These are phyloP conservation scores for Microhierax caerulescens DNA, from an alignment of 2,797 vertebrate genomes.

Conservation along the genomic window DNA sequence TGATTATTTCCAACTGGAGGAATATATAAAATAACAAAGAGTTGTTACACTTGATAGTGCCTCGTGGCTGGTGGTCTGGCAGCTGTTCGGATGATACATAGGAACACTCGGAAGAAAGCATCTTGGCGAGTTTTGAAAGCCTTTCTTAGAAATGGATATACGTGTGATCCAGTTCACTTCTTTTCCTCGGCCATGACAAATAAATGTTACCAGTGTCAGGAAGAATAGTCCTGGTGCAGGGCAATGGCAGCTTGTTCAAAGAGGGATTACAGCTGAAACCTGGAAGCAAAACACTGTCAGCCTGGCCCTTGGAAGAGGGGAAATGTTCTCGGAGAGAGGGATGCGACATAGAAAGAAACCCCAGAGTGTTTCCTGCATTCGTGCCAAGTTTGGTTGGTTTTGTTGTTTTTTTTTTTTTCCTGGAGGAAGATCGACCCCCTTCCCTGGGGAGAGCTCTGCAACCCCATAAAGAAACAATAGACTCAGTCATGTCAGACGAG, in stretches of 20 bases:
- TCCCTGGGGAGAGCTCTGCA: neutral
- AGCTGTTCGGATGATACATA: neutral
- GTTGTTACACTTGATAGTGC: neutral
- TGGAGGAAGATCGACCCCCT: neutral
- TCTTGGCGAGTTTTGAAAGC: constrained; percentile 34
- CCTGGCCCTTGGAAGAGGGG: neutral
- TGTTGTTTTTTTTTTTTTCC: neutral
- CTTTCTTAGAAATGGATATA: constrained; percentile 38
- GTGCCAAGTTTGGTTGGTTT: neutral
- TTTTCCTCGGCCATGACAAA: constrained; percentile 31
- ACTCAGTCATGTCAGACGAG: neutral
- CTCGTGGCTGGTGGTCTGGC: constrained; percentile 65
- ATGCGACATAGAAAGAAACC: constrained; percentile 2
- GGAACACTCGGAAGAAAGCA: neutral
- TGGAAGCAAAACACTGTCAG: neutral
- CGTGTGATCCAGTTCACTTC: neutral
- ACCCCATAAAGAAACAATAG: neutral
- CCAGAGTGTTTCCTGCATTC: neutral
- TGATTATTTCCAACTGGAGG: constrained; percentile 38
- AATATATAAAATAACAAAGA: neutral
- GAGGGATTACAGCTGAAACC: neutral
- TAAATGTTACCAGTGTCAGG: neutral
- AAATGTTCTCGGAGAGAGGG: neutral
- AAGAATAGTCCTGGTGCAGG: neutral
- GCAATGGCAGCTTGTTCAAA: neutral